A percentile compares a stretch with the other conserved stretches of the same genome.
phyloP scores from a whole-genome alignment of 2,888 invertebrate genomes.

The Agrochola circellaris region DNA sequence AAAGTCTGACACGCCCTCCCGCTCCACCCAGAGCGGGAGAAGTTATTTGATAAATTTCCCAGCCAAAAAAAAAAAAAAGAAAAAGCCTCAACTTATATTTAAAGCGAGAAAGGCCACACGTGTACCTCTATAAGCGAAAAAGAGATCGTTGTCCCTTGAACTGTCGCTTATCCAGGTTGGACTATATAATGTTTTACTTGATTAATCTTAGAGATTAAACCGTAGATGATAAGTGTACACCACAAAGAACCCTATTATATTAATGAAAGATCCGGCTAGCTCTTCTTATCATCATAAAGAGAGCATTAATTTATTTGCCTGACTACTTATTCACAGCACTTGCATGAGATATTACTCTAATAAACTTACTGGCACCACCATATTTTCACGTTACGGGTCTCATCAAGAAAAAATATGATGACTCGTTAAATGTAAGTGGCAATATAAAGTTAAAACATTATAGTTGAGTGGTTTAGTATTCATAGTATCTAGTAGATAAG shows the following conservation, averaged over 20 bases:
- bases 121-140: no score
- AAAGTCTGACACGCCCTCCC: no score
- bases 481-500: constrained; percentile 27
- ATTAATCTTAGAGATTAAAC: neutral
- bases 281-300: constrained; percentile 12
- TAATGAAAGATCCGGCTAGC: constrained; percentile 9
- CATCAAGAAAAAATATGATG: constrained; percentile 65
- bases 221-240: neutral
- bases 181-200: neutral
- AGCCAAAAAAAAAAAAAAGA: no score
- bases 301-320: constrained; percentile 38
- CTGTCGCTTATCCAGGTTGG: no score
- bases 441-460: constrained; percentile 61
- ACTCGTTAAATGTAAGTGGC: constrained; percentile 64
- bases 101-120: no score
- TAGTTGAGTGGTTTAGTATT: constrained; percentile 47
- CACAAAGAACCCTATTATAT: constrained; percentile 14
- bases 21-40: no score
- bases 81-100: no score
- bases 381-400: constrained; percentile 49
- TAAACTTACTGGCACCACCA: constrained; percentile 45
- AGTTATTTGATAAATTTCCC: no score
- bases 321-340: constrained; percentile 23
- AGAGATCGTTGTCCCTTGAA: no score
- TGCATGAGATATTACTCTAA: constrained; percentile 34